Conservation (phyloP, 1,140 invertebrate species). For the Brachionus angularis region DNA sequence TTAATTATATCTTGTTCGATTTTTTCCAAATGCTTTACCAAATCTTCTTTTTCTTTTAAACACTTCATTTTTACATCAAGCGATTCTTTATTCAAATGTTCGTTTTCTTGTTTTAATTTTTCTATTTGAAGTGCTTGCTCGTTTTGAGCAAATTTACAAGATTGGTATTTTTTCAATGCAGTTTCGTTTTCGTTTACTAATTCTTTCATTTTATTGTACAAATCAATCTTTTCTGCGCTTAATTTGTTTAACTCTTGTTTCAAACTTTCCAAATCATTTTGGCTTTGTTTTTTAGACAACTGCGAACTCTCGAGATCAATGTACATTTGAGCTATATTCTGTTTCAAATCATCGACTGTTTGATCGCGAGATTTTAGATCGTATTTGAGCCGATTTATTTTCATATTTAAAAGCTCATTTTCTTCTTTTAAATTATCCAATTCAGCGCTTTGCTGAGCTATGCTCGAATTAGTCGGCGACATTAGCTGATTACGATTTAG, state of each 20-base stretch:
- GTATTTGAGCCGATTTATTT: conserved; percentile 24
- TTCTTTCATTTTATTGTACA: conserved; percentile 1
- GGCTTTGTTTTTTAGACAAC: background rate
- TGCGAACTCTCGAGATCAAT: background rate
- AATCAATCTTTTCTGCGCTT: background rate
- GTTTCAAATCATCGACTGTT: conserved; percentile 18
- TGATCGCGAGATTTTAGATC: conserved; percentile 16
- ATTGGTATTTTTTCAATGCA: background rate
- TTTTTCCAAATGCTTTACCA: conserved; percentile 27
- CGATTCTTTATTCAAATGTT: background rate
- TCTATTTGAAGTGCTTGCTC: background rate
- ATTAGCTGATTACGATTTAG: too few relatives aligned
- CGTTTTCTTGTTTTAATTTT: background rate
- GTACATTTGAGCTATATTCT: conserved; percentile 41
- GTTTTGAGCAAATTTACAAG: background rate
- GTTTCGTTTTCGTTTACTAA: conserved; percentile 28
- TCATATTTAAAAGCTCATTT: conserved; percentile 18
- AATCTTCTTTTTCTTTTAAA: conserved; percentile 40
- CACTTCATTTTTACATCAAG: conserved; percentile 10
- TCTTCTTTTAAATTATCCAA: conserved; percentile 8
- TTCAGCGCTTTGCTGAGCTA: background rate
- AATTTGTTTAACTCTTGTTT: background rate
- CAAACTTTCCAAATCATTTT: conserved; percentile 19
- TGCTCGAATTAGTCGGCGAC: background rate
- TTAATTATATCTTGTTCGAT: conserved; percentile 31